A percentile compares a stretch with the other conserved stretches of the same genome.
phyloP scores from a whole-genome alignment of 2,888 invertebrate genomes.

The Dicycla oo region DNA sequence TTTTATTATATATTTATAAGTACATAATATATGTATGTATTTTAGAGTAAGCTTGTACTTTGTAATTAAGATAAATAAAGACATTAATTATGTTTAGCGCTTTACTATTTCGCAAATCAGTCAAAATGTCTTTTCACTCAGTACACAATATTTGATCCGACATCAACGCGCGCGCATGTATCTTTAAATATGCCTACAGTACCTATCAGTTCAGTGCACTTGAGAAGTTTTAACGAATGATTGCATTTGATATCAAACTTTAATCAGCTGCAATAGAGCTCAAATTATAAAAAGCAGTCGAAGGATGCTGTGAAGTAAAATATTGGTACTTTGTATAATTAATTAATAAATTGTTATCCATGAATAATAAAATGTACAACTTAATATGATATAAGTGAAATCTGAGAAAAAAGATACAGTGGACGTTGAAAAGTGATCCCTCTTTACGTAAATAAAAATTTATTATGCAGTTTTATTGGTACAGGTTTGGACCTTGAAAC shows the following conservation, averaged over 20 bases:
- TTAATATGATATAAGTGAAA: slow-evolving; percentile 56
- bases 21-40: no score
- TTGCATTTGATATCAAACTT: slow-evolving; percentile 38
- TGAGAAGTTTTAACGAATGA: slow-evolving; percentile 32
- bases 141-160: slow-evolving; percentile 68
- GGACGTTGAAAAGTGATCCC: slow-evolving; percentile 53
- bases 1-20: no score
- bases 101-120: not conserved
- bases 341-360: slow-evolving; percentile 62
- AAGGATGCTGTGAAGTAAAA: slow-evolving; percentile 27
- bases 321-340: slow-evolving; percentile 63
- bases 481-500: slow-evolving; percentile 20
- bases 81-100: not conserved
- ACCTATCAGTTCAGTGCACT: slow-evolving; percentile 62
- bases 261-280: slow-evolving; percentile 22
- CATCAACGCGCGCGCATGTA: slow-evolving; percentile 68
- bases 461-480: slow-evolving; percentile 19
- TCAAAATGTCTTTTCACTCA: slow-evolving; percentile 51
- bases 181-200: slow-evolving; percentile 56
- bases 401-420: slow-evolving; percentile 41
- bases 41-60: no score
- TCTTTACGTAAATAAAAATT: slow-evolving; percentile 38
- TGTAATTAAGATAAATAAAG: no score
- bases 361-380: slow-evolving; percentile 57
- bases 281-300: slow-evolving; percentile 12